Evolutionary conservation across 2,113 vertebrate species (phyloP).

Genomic region (Ammodytes dubius): DNA sequence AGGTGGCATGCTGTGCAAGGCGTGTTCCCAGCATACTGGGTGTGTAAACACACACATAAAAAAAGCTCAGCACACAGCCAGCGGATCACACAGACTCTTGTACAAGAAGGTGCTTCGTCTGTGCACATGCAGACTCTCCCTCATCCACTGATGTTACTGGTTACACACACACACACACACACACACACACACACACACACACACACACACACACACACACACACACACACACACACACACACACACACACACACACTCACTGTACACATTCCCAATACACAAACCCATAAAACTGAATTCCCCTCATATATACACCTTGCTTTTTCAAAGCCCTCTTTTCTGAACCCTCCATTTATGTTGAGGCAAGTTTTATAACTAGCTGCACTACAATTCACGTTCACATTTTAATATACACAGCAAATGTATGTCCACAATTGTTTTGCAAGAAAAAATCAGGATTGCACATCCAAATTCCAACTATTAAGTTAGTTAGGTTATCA

Average conservation of each 20-base stretch:
- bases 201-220: conserved; percentile 21
- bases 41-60: conserved; percentile 76
- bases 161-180: not conserved
- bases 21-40: conserved; percentile 55
- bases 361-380: not conserved
- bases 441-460: not conserved
- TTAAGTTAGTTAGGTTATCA: too few relatives aligned
- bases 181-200: too few relatives aligned
- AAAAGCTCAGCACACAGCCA: conserved; percentile 53
- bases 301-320: not conserved
- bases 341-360: not conserved
- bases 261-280: conserved; percentile 12
- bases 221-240: too few relatives aligned
- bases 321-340: not conserved
- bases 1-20: conserved; percentile 58
- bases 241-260: conserved; percentile 24
- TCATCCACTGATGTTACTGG: conserved; percentile 32
- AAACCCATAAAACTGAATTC: conserved; percentile 9
- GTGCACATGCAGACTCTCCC: conserved; percentile 44
- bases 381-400: not conserved
- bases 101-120: conserved; percentile 71
- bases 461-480: not conserved
- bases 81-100: conserved; percentile 48
- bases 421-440: not conserved
- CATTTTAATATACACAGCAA: not conserved